Evolutionary conservation across 2,113 vertebrate genomes (phyloP), one percentile per base, ranked within the genome.

Genomic region (Scophthalmus maximus): DNA sequence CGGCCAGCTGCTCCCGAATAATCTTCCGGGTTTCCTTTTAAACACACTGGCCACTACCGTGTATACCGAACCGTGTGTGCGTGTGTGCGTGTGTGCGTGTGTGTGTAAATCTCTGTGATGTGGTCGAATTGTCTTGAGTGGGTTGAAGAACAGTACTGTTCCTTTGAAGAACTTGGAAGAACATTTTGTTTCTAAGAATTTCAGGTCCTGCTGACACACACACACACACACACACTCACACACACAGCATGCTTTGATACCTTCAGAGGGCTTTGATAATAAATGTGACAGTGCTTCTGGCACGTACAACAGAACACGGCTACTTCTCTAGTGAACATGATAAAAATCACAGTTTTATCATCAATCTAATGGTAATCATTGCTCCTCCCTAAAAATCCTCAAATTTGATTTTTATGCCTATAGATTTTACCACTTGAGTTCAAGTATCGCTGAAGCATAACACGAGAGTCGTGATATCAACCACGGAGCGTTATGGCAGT

Each of bases 111-210:
- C 10, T 72, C 49, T 67, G 68, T 60, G 69, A 4, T 71, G 32
- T 66, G 62, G 23, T 40, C 69, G 46, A 26, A 38, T 78, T 72
- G 59, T 78, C 44, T 68, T 18, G 20, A 11, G 72, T 77, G 58
- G 76, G 61, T 75, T 74, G 67, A 66, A 78, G 49, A 52, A 18
- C 62, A 65, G 59, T 50, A 18, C 59, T 52, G 67, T 85, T 29
- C 57, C 15, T 67, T 62, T 47, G 61, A 81, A 72, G 23, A 66
- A 70, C 72, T 82, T 84, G 81, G 73, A 83, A 57, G 69, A 72
- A 88, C 78, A 78, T 86, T 80, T 68, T 77, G 75, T 82, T 61
- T 67, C 27, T 49, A 73, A 38, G 62, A 30, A 12, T 27, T 56
- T 11, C 49, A 65, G 23, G 50, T 73, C 32, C 15, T 64, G 20